Conservation (phyloP, 2,113 vertebrate genomes). For the Ammospiza nelsoni region DNA sequence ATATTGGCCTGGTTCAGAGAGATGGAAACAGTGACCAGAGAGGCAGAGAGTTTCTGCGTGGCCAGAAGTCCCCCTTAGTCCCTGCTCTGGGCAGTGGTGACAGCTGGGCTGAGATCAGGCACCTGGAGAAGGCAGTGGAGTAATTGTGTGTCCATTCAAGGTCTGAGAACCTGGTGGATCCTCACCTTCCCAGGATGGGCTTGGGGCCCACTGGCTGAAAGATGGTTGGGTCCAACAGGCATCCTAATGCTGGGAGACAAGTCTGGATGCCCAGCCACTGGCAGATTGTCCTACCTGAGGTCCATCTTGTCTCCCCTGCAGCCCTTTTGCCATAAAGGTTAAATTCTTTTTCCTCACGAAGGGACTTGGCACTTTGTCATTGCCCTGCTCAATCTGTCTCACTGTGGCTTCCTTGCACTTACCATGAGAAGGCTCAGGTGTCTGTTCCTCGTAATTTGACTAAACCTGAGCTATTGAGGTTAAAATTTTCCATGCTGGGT, state of each 20-base stretch:
- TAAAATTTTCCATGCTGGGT: slow-evolving; percentile 17
- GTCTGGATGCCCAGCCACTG: background rate
- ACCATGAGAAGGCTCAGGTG: background rate
- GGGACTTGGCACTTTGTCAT: background rate
- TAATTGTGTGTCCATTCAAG: background rate
- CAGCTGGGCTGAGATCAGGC: background rate
- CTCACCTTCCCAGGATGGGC: background rate
- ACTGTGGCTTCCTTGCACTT: background rate
- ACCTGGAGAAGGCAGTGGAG: background rate
- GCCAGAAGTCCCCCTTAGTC: background rate
- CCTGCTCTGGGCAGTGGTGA: rapidly evolving
- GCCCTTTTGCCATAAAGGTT: background rate
- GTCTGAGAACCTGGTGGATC: background rate
- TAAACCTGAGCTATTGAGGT: background rate
- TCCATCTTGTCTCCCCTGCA: background rate
- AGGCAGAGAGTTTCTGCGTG: background rate
- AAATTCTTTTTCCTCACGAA: background rate
- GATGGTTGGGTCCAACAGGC: background rate
- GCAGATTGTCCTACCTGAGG: background rate
- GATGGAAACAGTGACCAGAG: background rate
- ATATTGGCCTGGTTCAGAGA: background rate
- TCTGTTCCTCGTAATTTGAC: background rate
- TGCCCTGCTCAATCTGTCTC: background rate
- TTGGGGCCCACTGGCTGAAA: background rate
- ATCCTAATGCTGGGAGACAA: background rate